These are phyloP conservation scores for Dysdera silvatica DNA, from an alignment of 1,140 invertebrate species.

Conservation along the genomic window DNA sequence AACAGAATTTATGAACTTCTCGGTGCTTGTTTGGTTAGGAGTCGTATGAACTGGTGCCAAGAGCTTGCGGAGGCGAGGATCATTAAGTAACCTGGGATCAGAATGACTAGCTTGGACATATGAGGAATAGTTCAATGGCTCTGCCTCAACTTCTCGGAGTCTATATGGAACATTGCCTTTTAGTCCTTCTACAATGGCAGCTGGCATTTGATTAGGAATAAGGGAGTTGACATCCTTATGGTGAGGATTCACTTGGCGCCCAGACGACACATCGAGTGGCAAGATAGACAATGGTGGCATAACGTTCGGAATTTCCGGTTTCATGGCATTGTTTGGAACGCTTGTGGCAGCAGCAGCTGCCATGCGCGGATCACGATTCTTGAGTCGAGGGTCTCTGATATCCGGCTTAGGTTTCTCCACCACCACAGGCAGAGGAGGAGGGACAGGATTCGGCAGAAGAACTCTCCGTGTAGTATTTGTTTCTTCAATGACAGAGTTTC, in stretches of 20 bases:
- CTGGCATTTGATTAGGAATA: neutral
- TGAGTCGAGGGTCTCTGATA: slow-evolving; percentile 24
- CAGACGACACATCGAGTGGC: too few species aligned
- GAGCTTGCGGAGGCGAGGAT: slow-evolving; percentile 33
- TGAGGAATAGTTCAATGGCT: slow-evolving; percentile 28
- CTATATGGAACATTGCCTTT: slow-evolving; percentile 26
- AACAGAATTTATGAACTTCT: too few species aligned
- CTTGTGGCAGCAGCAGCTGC: neutral
- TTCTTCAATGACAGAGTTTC: neutral
- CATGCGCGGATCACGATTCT: slow-evolving; percentile 21
- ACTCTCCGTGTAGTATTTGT: neutral
- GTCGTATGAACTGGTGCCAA: too few species aligned
- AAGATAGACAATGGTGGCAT: too few species aligned
- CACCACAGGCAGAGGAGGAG: neutral
- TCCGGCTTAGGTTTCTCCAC: neutral
- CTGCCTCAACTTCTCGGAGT: slow-evolving; percentile 8
- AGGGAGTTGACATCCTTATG: neutral
- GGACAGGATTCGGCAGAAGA: slow-evolving; percentile 14
- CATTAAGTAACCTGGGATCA: slow-evolving; percentile 29
- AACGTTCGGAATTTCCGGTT: too few species aligned
- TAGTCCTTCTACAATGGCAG: neutral
- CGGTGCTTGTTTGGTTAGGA: too few species aligned
- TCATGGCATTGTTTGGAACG: neutral
- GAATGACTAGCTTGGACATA: slow-evolving; percentile 20
- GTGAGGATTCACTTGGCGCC: too few species aligned